Conservation (phyloP, 2,888 invertebrate species). For the Pecten maximus region DNA sequence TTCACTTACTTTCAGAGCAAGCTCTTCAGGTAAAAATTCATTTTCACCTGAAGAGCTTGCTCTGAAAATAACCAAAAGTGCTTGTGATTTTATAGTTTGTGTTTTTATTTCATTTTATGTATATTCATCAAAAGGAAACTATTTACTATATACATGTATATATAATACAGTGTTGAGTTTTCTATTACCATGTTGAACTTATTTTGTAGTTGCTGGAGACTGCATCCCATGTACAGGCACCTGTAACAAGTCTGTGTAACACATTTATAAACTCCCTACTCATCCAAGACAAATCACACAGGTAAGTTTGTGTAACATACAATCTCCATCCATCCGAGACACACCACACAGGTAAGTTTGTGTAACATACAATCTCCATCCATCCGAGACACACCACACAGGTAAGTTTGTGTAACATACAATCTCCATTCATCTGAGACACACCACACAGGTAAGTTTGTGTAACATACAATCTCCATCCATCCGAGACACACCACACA, state of each 20-base stretch:
- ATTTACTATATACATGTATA: background rate
- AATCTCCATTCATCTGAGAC: slow-evolving; percentile 60
- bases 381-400: slow-evolving; percentile 47
- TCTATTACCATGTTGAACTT: no score
- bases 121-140: no score
- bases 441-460: slow-evolving; percentile 47
- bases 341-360: slow-evolving; percentile 47
- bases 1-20: no score
- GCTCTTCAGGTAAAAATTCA: no score
- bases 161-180: no score
- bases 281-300: slow-evolving; percentile 48
- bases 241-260: slow-evolving; percentile 65
- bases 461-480: no score
- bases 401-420: slow-evolving; percentile 56
- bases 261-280: slow-evolving; percentile 67
- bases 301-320: slow-evolving; percentile 56
- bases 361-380: slow-evolving; percentile 64
- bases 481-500: no score
- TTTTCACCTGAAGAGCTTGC: no score
- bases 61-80: no score
- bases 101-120: no score
- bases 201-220: slow-evolving; percentile 67
- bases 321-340: slow-evolving; percentile 60
- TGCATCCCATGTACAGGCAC: slow-evolving; percentile 69
- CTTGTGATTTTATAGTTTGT: no score